Conservation (phyloP, 2,113 vertebrate genomes). For the Phaetusa simplex region DNA sequence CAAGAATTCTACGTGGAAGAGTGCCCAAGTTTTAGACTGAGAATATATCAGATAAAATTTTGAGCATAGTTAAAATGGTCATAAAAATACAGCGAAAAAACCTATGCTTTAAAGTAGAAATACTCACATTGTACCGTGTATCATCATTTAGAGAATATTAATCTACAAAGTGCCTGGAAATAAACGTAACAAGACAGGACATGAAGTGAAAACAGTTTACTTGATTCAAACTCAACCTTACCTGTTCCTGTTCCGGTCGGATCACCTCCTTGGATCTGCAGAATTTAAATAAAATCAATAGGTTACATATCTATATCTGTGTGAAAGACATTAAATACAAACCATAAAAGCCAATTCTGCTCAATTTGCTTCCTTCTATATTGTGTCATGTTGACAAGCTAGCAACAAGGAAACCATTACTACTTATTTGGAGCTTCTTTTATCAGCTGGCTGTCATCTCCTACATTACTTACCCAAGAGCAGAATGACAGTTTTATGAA, state of each 20-base stretch:
- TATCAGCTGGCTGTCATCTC: not conserved
- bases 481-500: not conserved
- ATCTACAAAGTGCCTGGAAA: not conserved
- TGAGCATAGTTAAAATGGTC: not conserved
- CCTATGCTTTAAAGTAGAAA: not conserved
- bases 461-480: not conserved
- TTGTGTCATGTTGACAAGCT: not conserved
- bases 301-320: not conserved
- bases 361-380: not conserved
- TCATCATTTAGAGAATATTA: not conserved
- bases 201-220: not conserved
- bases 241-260: constrained; percentile 95
- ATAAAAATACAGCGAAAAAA: not conserved
- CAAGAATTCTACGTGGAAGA: not conserved
- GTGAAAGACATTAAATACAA: not conserved
- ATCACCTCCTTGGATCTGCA: constrained; percentile 96
- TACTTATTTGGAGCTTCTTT: not conserved
- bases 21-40: not conserved
- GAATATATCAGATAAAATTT: not conserved
- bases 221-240: constrained; percentile 53
- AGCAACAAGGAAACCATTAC: not conserved
- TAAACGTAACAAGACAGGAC: not conserved
- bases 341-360: not conserved
- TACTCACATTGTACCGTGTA: not conserved
- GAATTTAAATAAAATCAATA: constrained; percentile 32